Conservation (phyloP, 2,797 vertebrate genomes). For the Gallinago nigripennis region DNA sequence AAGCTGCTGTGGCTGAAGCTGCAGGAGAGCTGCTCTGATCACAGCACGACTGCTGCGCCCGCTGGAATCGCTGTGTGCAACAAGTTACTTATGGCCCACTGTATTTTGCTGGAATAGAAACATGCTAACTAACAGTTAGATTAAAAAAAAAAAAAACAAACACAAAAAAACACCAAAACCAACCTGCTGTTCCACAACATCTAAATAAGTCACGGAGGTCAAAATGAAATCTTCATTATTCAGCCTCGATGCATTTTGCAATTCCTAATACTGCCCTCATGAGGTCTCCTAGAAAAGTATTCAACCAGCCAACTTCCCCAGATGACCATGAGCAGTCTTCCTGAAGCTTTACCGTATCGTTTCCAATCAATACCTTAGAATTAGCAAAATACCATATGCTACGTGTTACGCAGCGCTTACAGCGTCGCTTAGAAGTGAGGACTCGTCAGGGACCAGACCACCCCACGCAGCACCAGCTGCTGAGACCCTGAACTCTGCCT, state of each 20-base stretch:
- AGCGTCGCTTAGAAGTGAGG: neutral
- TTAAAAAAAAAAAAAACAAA: no score
- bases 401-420: fast-evolving
- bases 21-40: neutral
- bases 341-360: neutral
- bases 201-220: fast-evolving
- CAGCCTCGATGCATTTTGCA: neutral
- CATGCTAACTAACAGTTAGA: neutral
- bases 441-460: fast-evolving
- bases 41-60: neutral
- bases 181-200: neutral
- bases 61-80: neutral
- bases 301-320: neutral
- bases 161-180: no score
- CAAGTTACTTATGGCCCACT: neutral
- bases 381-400: fast-evolving
- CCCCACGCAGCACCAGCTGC: fast-evolving
- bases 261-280: slow-evolving; percentile 29
- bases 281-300: slow-evolving; percentile 48
- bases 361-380: neutral
- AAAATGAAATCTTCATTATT: neutral
- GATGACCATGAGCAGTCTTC: neutral
- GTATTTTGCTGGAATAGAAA: neutral
- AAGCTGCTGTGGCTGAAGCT: neutral
- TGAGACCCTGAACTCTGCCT: neutral